Base-by-base conservation (phyloP, 1,140 invertebrate genomes). In the Conus betulinus region DNA sequence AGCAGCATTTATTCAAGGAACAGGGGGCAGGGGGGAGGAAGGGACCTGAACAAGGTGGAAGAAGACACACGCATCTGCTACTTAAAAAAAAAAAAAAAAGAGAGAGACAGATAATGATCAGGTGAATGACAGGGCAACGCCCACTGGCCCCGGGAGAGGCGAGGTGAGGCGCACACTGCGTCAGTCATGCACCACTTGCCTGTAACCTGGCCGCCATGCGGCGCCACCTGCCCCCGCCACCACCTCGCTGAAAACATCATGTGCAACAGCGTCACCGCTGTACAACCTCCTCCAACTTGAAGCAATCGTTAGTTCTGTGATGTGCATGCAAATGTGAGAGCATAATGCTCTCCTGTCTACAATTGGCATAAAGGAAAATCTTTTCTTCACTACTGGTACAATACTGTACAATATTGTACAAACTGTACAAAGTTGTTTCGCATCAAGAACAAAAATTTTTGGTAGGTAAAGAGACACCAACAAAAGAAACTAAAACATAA, bases 171-270 rank as follows among this genome's bases (percentile, higher is more conserved):
- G 67, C 85, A 87, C 85, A 78, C 74, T 17, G 67, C 20, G 67
- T 20, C 67, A 78, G 27, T 55, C 85, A 87, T 87, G 85, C 85
- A 76, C 85, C 85, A 87, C 85, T 87, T 87, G 85, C 85, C 85
- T 87, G 85, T 87, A 87, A 87, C 51, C 67, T 84, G 79, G 79
- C 79, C n/a, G 25, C 79, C 79, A 81, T 81, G 25, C 79, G 79
- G 79, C 79, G 79, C 79, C 79, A 81, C 79, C 79, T 85, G 15
- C 67, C 85, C n/a, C 85, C 71, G 25, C 85, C 39, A 15, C 71
- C 39, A 7, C 71, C 52, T 78, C 51, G 85, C 85, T 87, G 85
- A 52, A 87, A 87, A 20, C 74, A 87, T 60, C 74, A 87, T 57
- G n/a, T n/a, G 20, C 74, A 87, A 78, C 79, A 81, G 5, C 79